These are phyloP conservation scores for Phymanthus crucifer DNA, from an alignment of 92 coral and sea anemone genomes.

Conservation along the genomic window DNA sequence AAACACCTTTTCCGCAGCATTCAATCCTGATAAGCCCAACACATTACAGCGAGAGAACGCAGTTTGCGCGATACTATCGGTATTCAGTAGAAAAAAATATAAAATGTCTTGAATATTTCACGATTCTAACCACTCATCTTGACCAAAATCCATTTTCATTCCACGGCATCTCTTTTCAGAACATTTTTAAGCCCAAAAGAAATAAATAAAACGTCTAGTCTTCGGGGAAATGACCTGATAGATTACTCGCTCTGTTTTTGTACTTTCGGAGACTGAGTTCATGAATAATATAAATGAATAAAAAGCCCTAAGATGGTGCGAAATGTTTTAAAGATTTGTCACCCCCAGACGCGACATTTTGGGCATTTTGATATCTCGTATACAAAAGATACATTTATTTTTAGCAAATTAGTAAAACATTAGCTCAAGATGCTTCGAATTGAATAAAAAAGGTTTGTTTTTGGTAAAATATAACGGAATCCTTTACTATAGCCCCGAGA, in stretches of 20 bases:
- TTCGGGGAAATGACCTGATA: neutral
- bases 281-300: neutral
- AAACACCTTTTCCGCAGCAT: neutral
- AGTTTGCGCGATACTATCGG: neutral
- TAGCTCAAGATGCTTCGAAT: neutral
- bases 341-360: neutral
- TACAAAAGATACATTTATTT: neutral
- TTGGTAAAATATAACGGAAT: no score
- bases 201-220: neutral
- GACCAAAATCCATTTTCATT: neutral
- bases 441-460: no score
- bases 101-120: neutral
- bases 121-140: neutral
- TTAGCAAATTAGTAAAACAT: neutral
- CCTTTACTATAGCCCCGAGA: no score
- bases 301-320: neutral
- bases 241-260: neutral
- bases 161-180: neutral
- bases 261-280: neutral
- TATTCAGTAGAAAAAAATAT: neutral
- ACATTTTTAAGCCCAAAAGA: neutral
- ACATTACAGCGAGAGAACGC: neutral
- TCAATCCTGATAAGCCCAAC: neutral
- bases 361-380: neutral
- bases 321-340: neutral